Evolutionary conservation across 2,113 vertebrate species (phyloP).

Genomic region (Hucho hucho): DNA sequence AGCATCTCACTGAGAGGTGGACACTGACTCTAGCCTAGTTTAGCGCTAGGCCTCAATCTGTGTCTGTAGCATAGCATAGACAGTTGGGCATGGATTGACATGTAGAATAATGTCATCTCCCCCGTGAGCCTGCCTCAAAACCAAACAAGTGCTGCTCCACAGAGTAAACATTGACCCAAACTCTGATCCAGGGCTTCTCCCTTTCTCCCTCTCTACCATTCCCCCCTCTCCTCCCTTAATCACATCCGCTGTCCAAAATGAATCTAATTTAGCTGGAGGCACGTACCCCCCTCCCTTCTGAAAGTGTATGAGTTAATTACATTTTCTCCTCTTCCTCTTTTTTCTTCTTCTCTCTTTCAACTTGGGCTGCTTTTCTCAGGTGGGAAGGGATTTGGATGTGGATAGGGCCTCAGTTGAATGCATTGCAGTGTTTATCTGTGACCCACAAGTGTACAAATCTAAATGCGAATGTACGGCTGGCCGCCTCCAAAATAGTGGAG

Average conservation of each 20-base stretch:
- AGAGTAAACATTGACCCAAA: not conserved
- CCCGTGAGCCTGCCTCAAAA: not conserved
- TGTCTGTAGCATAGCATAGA: not conserved
- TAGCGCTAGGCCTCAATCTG: not conserved
- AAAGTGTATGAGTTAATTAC: conserved; percentile 46
- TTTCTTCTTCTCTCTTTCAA: not conserved
- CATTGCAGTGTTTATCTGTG: conserved; percentile 36
- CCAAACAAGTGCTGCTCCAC: not conserved
- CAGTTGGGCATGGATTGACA: not conserved
- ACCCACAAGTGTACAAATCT: conserved; percentile 46
- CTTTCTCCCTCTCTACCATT: too few relatives aligned
- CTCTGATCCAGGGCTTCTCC: not conserved
- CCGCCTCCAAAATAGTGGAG: conserved; percentile 17
- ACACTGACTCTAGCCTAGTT: not conserved
- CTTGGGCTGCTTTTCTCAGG: conserved; percentile 15
- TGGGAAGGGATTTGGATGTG: not conserved
- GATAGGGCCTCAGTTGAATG: conserved; percentile 5
- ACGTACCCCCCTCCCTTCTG: conserved; percentile 22
- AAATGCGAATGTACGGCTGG: conserved; percentile 49
- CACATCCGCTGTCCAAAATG: not conserved
- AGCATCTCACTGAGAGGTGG: not conserved
- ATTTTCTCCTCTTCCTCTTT: conserved; percentile 33
- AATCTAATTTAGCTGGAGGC: conserved; percentile 19
- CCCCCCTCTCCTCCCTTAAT: not conserved
- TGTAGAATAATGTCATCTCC: not conserved